These are phyloP conservation scores for Blomia tropicalis DNA, from an alignment of 2,888 invertebrate genomes.

Conservation along the genomic window DNA sequence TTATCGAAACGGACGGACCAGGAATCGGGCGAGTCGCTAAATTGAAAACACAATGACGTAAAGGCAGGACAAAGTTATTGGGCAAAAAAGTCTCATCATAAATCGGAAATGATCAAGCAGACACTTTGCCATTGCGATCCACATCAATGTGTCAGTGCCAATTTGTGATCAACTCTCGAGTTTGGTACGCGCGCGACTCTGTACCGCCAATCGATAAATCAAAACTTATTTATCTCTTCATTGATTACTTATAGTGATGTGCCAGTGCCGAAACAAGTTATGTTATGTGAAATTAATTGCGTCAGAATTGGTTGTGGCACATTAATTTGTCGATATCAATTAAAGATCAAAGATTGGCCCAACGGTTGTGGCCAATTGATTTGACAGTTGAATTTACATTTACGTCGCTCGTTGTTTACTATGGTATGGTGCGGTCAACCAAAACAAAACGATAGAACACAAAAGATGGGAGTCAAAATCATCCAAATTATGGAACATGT, in stretches of 20 bases:
- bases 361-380: neutral
- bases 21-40: too few species aligned
- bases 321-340: neutral
- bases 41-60: too few species aligned
- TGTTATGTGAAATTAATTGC: neutral
- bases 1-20: too few species aligned
- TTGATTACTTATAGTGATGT: too few species aligned
- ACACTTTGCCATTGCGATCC: too few species aligned
- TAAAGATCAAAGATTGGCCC: too few species aligned
- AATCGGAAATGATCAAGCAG: neutral
- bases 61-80: conserved; percentile 1
- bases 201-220: neutral
- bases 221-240: too few species aligned
- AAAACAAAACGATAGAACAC: neutral
- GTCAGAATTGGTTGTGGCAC: neutral
- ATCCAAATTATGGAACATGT: neutral
- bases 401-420: neutral
- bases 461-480: neutral
- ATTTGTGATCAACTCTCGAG: too few species aligned
- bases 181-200: too few species aligned
- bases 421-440: neutral
- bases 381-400: neutral
- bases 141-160: too few species aligned
- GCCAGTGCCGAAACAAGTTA: too few species aligned
- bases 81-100: conserved; percentile 1